Conservation (phyloP, 1,140 invertebrate genomes). For the Macrobrachium nipponense region DNA sequence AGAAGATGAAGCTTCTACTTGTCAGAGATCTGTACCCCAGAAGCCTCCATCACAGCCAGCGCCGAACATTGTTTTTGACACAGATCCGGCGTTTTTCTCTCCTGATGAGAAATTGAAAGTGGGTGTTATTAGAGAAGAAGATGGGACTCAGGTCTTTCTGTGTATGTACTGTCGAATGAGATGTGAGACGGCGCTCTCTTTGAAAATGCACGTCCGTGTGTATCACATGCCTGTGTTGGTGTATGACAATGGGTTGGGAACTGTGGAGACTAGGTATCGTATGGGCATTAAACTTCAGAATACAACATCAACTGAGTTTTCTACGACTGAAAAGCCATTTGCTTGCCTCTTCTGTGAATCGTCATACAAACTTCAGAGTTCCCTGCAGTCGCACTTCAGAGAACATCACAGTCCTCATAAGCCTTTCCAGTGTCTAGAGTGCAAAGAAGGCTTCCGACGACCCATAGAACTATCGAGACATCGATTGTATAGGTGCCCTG, state of each 20-base stretch:
- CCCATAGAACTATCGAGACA: conserved; percentile 63
- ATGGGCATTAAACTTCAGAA: conserved; percentile 62
- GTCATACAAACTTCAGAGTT: conserved; percentile 63
- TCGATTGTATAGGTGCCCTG: conserved; percentile 62
- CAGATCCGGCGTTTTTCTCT: conserved; percentile 58
- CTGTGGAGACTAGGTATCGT: conserved; percentile 52
- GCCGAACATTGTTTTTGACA: conserved; percentile 54
- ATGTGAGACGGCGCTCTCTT: conserved; percentile 53
- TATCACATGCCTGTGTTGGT: conserved; percentile 63
- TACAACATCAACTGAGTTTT: conserved; percentile 44
- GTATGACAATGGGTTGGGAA: conserved; percentile 55
- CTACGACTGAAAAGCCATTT: conserved; percentile 57
- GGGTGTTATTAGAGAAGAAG: conserved; percentile 54
- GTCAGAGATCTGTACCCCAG: conserved; percentile 4
- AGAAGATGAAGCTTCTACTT: conserved; percentile 43
- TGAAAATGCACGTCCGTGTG: conserved; percentile 61
- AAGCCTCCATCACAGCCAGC: conserved; percentile 25
- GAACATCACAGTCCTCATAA: conserved; percentile 63
- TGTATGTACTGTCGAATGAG: conserved; percentile 58
- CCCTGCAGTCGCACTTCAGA: conserved; percentile 62
- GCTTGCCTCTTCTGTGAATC: conserved; percentile 63
- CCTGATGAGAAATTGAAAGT: conserved; percentile 59
- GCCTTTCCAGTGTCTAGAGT: conserved; percentile 60
- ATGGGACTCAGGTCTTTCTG: conserved; percentile 42
- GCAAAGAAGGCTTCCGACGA: conserved; percentile 57